These are phyloP conservation scores for Leptopilina myrica DNA, from an alignment of 2,888 invertebrate species.

Conservation along the genomic window DNA sequence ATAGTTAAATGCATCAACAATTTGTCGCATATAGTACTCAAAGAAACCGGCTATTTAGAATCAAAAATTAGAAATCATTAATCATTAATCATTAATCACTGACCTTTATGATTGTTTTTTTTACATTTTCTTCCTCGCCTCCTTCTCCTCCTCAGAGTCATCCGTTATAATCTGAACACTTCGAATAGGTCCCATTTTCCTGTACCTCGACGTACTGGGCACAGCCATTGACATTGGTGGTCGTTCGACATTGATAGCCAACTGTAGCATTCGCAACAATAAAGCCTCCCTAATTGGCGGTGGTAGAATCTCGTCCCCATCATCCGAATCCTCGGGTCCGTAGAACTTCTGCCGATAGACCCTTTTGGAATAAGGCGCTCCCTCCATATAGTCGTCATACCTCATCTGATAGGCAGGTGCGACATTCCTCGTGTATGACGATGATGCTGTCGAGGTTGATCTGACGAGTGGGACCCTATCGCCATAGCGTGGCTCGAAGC, in stretches of 20 bases:
- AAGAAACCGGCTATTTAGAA: not conserved
- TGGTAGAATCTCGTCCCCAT: conserved; percentile 82
- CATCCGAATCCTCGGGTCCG: conserved; percentile 71
- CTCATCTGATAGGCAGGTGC: conserved; percentile 67
- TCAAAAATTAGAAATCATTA: not conserved
- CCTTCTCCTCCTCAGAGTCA: conserved; percentile 76
- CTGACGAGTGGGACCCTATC: conserved; percentile 69
- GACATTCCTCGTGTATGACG: conserved; percentile 58
- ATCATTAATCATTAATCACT: not conserved
- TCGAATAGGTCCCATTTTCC: conserved; percentile 80
- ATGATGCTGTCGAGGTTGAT: conserved; percentile 58
- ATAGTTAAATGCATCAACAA: too few relatives aligned
- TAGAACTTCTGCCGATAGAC: conserved; percentile 73
- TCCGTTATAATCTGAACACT: conserved; percentile 86
- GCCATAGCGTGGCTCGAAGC: conserved; percentile 63
- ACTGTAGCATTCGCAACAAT: conserved; percentile 84
- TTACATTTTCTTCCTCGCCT: conserved; percentile 69
- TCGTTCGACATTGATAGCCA: conserved; percentile 83
- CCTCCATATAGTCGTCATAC: conserved; percentile 72
- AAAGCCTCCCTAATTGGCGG: conserved; percentile 85
- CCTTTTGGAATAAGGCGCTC: conserved; percentile 66
- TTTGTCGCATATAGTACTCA: too few relatives aligned
- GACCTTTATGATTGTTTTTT: conserved; percentile 31
- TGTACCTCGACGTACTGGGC: conserved; percentile 73
- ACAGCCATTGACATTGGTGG: conserved; percentile 69